Evolutionary conservation across 2,888 invertebrate genomes (phyloP).

Genomic region (Pandemis corylana): DNA sequence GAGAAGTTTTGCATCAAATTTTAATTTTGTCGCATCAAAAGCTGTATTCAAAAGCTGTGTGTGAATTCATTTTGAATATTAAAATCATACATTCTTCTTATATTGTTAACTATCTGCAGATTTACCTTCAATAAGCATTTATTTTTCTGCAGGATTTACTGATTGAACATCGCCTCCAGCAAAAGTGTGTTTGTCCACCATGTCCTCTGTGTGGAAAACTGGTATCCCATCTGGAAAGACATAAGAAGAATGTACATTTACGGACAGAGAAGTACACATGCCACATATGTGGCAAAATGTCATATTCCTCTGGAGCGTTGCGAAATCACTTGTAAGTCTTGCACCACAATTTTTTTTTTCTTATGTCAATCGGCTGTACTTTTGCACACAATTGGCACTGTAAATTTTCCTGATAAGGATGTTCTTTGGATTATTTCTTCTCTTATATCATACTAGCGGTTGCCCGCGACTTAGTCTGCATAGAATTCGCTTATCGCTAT

Average conservation of each 20-base stretch:
- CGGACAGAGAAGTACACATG: constrained; percentile 47
- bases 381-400: too few species aligned
- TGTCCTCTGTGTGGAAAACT: constrained; percentile 50
- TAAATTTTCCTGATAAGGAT: too few species aligned
- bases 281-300: constrained; percentile 51
- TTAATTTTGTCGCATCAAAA: too few species aligned
- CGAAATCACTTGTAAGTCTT: constrained; percentile 47
- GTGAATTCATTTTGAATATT: background rate
- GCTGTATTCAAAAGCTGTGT: too few species aligned
- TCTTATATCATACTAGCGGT: too few species aligned
- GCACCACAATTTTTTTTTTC: background rate
- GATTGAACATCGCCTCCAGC: constrained; percentile 41
- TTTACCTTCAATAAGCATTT: background rate
- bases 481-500: too few species aligned
- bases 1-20: too few species aligned
- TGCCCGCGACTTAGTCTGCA: too few species aligned
- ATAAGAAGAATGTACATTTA: constrained; percentile 47
- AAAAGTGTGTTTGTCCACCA: constrained; percentile 44
- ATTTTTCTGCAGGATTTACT: constrained; percentile 42
- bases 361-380: too few species aligned
- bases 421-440: too few species aligned
- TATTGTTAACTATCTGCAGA: background rate
- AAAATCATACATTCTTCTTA: background rate
- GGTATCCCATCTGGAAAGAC: constrained; percentile 46
- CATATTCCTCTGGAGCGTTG: constrained; percentile 46